These are phyloP conservation scores for Dicyrtomina minuta DNA, from an alignment of 2,888 invertebrate genomes.

Conservation along the genomic window DNA sequence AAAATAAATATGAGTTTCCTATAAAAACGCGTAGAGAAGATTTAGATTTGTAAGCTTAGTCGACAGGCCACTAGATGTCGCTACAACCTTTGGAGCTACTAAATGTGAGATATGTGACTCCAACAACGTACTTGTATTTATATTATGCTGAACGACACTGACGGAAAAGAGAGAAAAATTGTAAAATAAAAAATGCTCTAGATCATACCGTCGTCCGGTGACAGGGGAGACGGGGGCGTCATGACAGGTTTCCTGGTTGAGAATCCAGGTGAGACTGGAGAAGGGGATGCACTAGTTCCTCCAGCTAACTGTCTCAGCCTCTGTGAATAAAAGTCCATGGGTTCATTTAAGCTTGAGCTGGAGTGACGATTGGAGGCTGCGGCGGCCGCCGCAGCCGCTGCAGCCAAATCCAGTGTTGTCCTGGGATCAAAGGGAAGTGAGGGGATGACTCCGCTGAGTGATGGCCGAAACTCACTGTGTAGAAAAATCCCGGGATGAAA, in stretches of 20 bases:
- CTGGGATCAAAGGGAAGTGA: slow-evolving; percentile 54
- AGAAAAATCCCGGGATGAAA: slow-evolving; percentile 50
- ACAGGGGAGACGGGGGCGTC: slow-evolving; percentile 58
- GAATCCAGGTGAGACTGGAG: slow-evolving; percentile 61
- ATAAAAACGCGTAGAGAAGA: too few relatives aligned
- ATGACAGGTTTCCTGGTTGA: slow-evolving; percentile 58
- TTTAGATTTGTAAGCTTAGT: too few relatives aligned
- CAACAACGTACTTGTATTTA: too few relatives aligned
- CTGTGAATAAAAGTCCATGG: slow-evolving; percentile 98
- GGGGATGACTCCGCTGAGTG: slow-evolving; percentile 50
- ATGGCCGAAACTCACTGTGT: slow-evolving; percentile 53
- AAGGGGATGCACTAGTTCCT: slow-evolving; percentile 62
- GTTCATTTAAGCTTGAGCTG: slow-evolving; percentile 74
- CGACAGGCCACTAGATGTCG: too few relatives aligned
- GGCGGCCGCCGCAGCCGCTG: slow-evolving; percentile 65
- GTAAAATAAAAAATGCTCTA: too few relatives aligned
- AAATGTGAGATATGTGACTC: too few relatives aligned
- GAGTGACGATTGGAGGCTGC: slow-evolving; percentile 73
- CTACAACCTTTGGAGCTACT: too few relatives aligned
- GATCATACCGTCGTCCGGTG: slow-evolving; percentile 51
- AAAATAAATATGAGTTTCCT: too few relatives aligned
- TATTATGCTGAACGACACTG: too few relatives aligned
- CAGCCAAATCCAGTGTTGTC: slow-evolving; percentile 54
- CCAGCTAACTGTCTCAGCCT: slow-evolving; percentile 97
- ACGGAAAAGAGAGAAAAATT: background rate